These are phyloP conservation scores for Campylomormyrus numenius DNA, from an alignment of 2,113 vertebrate species.

Conservation along the genomic window DNA sequence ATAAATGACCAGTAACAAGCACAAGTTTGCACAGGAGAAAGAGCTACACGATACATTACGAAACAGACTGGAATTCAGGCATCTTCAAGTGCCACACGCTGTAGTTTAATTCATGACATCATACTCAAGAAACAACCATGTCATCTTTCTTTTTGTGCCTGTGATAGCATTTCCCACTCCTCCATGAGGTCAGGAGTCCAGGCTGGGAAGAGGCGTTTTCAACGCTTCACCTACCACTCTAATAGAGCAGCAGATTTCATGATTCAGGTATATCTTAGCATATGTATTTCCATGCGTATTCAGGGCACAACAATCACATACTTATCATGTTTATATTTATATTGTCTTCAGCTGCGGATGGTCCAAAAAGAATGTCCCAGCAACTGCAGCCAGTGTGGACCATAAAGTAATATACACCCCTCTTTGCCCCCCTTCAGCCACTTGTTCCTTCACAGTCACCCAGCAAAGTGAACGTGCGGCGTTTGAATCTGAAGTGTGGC, in stretches of 20 bases:
- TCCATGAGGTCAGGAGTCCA: background rate
- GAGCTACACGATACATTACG: background rate
- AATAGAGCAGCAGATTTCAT: background rate
- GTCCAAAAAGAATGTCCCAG: background rate
- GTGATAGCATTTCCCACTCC: background rate
- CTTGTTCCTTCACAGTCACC: background rate
- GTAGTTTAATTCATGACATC: background rate
- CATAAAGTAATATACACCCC: background rate
- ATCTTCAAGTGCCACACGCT: background rate
- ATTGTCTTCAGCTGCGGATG: background rate
- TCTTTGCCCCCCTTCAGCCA: background rate
- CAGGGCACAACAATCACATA: background rate
- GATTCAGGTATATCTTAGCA: background rate
- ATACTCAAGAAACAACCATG: background rate
- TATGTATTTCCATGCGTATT: background rate
- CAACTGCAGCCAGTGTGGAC: background rate
- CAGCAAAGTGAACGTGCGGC: background rate
- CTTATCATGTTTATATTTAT: background rate
- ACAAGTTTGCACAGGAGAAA: background rate
- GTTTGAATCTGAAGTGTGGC: background rate
- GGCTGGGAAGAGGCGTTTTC: background rate
- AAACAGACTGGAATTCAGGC: background rate
- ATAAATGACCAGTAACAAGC: background rate
- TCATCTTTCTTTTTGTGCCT: background rate
- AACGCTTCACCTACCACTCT: background rate